Conservation (phyloP, 2,888 invertebrate species). For the Sipha maydis region DNA sequence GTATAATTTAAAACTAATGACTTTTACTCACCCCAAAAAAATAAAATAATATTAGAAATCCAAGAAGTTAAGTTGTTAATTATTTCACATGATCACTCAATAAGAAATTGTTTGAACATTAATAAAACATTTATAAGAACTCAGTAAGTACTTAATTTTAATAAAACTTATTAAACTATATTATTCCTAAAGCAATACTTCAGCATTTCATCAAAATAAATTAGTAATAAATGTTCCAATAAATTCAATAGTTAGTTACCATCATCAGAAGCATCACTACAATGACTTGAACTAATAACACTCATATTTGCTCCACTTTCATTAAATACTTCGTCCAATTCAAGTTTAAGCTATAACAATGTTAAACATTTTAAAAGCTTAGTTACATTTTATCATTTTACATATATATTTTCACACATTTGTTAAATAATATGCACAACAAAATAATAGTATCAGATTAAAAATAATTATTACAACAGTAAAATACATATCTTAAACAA, state of each 20-base stretch:
- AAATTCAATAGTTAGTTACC: constrained; percentile 23
- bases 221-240: too few relatives aligned
- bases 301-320: constrained; percentile 55
- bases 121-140: neutral
- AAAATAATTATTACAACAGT: neutral
- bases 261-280: constrained; percentile 53
- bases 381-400: neutral
- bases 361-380: neutral
- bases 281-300: constrained; percentile 53
- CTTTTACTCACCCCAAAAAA: neutral
- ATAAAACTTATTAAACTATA: neutral
- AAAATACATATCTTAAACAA: neutral
- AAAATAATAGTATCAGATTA: neutral
- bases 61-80: neutral
- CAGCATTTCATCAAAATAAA: too few relatives aligned
- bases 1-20: neutral
- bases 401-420: too few relatives aligned
- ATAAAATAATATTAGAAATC: neutral
- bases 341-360: constrained; percentile 46
- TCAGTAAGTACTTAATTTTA: too few relatives aligned
- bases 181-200: neutral
- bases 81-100: neutral
- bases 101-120: neutral
- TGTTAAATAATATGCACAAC: too few relatives aligned
- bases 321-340: constrained; percentile 50